A percentile compares a stretch with the other conserved stretches of the same genome.
Conservation (phyloP, 1,140 invertebrate genomes). For the Vollenhovia emeryi region DNA sequence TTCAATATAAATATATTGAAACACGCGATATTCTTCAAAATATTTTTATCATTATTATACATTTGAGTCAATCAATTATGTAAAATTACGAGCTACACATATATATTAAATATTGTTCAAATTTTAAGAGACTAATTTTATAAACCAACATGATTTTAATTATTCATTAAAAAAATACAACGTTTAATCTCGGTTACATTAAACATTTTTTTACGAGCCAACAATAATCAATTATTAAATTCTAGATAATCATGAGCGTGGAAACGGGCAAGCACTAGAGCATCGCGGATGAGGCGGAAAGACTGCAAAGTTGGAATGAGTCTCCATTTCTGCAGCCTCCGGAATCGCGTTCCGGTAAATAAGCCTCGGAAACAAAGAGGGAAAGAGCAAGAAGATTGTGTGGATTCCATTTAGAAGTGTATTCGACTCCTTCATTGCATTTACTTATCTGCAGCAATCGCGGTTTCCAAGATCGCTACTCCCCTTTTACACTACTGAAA, state of each 20-base stretch:
- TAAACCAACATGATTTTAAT: neutral
- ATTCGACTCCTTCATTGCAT: conserved; percentile 16
- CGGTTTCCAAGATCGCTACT: conserved; percentile 19
- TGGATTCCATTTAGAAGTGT: conserved; percentile 39
- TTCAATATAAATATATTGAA: too few relatives aligned
- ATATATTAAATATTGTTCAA: neutral
- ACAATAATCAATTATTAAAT: neutral
- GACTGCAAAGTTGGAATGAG: conserved; percentile 20
- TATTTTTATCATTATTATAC: neutral
- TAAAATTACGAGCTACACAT: neutral
- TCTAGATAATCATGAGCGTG: neutral
- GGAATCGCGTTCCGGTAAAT: conserved; percentile 30
- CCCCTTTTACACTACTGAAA: conserved; percentile 8
- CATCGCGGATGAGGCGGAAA: neutral
- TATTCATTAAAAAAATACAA: neutral
- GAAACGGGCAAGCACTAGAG: neutral
- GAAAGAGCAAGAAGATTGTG: neutral
- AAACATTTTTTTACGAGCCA: neutral
- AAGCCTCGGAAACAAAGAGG: conserved; percentile 26
- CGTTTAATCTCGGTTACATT: neutral
- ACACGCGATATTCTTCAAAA: neutral
- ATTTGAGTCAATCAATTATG: neutral
- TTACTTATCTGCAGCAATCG: conserved; percentile 32
- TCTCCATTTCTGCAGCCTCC: conserved; percentile 7
- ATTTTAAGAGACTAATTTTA: neutral